Base-by-base conservation (phyloP, 1,140 invertebrate genomes). In the Bombus impatiens region DNA sequence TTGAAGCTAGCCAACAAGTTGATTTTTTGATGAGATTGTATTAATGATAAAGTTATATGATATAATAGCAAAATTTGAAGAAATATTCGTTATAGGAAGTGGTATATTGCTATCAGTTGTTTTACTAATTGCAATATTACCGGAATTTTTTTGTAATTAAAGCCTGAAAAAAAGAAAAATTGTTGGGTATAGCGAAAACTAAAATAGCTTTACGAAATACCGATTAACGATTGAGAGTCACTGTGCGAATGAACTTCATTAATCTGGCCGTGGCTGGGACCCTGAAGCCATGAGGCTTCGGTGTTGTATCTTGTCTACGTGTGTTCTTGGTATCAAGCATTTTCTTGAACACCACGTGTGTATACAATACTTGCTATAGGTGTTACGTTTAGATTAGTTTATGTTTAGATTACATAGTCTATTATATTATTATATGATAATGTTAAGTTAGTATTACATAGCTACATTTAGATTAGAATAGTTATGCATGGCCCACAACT, bases 241-340 rank as follows among this genome's bases (percentile, higher is more conserved):
- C 92, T 92, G 91, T 86, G 84, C 74, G 89, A 84, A 90, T 89
- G 89, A 93, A 88, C 91, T 94, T 91, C 92, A 92, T 94, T 94
- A 94, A 93, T 93, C 90, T 91, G 91, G 91, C 12, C 92, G 92
- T 92, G 53, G 37, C 92, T 93, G 88, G 47, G 18, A 53, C 47
- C 47, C 47, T 53, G 47, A 53, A 53, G 47, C 47, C 47, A 53
- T 8, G 47, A 68, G 87, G 87, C 86, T 84, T 89, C 84, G 87
- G 28, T 28, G 84, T 85, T 85, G 87, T 82, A 89, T 86, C 87
- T 85, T 40, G 82, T 83, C 87, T 90, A 83, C 90, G 86, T 90
- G 89, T 88, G 86, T 80, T 87, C 84, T 87, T 83, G 86, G 82
- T 85, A 88, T 88, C 87, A 83, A 87, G 87, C 87, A 68, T 87